A percentile compares a stretch with the other conserved stretches of the same genome.
phyloP scores from a whole-genome alignment of 2,797 vertebrate genomes.

The Bryconaethiops microstoma region DNA sequence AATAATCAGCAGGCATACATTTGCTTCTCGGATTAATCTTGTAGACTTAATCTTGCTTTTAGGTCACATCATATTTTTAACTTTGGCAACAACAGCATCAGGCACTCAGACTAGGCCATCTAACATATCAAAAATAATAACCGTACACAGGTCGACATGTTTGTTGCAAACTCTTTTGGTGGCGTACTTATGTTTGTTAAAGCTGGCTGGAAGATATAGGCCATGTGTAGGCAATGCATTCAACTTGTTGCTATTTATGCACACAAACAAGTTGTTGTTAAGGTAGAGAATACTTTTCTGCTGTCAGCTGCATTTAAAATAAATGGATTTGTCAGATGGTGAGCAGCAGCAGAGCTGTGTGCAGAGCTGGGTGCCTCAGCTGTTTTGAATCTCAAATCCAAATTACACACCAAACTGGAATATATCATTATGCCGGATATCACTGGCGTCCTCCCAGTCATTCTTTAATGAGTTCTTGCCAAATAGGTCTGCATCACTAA shows the following conservation, averaged over 20 bases:
- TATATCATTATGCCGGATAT: conserved; percentile 42
- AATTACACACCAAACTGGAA: conserved; percentile 34
- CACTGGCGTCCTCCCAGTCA: conserved; percentile 35
- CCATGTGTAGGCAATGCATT: conserved; percentile 22
- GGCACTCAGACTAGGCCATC: no score
- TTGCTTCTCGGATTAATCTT: background rate
- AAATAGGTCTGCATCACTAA: conserved; percentile 22
- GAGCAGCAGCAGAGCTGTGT: background rate
- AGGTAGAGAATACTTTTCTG: conserved; percentile 18
- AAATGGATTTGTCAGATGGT: conserved; percentile 50
- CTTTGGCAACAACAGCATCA: background rate
- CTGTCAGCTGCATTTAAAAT: conserved; percentile 35
- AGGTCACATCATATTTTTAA: background rate
- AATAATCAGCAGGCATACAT: background rate
- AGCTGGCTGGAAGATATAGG: conserved; percentile 25
- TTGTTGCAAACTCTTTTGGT: background rate
- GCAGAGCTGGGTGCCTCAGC: conserved; percentile 10
- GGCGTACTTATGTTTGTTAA: background rate
- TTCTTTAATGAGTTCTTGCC: conserved; percentile 18
- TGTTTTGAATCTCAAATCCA: conserved; percentile 45
- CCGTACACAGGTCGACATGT: background rate
- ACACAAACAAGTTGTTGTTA: conserved; percentile 39
- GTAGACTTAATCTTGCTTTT: background rate
- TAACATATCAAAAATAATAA: background rate
- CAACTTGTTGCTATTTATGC: conserved; percentile 43